phyloP scores from a whole-genome alignment of 1,140 invertebrate genomes.

The Rhizoglyphus robini region DNA sequence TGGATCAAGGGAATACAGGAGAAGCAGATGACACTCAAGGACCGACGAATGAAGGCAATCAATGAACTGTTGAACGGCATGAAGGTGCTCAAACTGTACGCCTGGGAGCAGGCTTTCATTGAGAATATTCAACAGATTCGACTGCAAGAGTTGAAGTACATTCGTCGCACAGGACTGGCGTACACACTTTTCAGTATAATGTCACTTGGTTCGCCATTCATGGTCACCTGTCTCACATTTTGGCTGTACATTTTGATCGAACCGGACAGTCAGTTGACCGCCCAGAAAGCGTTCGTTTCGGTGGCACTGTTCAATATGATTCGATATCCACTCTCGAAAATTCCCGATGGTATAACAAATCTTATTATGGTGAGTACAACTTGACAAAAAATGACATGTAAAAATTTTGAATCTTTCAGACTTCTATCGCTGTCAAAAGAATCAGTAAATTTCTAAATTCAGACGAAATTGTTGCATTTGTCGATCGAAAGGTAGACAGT shows the following conservation, averaged over 20 bases:
- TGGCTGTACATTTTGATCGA: slow-evolving; percentile 78
- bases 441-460: slow-evolving; percentile 32
- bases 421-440: slow-evolving; percentile 31
- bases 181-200: slow-evolving; percentile 23
- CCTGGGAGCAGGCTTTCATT: too few relatives aligned
- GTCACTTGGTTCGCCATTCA: slow-evolving; percentile 30
- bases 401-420: slow-evolving; percentile 20
- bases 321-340: slow-evolving; percentile 73
- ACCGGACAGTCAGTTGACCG: slow-evolving; percentile 56
- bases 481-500: slow-evolving; percentile 27
- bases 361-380: slow-evolving; percentile 38
- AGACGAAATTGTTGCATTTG: slow-evolving; percentile 32
- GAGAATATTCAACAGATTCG: slow-evolving; percentile 27
- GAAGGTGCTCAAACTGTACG: too few relatives aligned
- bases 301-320: too few relatives aligned
- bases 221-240: slow-evolving; percentile 47
- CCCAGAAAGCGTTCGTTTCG: too few relatives aligned
- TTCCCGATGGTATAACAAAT: too few relatives aligned
- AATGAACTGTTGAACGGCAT: slow-evolving; percentile 33
- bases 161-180: slow-evolving; percentile 21
- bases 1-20: slow-evolving; percentile 33
- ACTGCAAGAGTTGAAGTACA: slow-evolving; percentile 23
- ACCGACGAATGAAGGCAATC: slow-evolving; percentile 32
- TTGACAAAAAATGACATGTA: slow-evolving; percentile 33
- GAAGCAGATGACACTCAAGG: slow-evolving; percentile 33